phyloP scores from a whole-genome alignment of 2,113 vertebrate species.

The Cephalopterus ornatus region DNA sequence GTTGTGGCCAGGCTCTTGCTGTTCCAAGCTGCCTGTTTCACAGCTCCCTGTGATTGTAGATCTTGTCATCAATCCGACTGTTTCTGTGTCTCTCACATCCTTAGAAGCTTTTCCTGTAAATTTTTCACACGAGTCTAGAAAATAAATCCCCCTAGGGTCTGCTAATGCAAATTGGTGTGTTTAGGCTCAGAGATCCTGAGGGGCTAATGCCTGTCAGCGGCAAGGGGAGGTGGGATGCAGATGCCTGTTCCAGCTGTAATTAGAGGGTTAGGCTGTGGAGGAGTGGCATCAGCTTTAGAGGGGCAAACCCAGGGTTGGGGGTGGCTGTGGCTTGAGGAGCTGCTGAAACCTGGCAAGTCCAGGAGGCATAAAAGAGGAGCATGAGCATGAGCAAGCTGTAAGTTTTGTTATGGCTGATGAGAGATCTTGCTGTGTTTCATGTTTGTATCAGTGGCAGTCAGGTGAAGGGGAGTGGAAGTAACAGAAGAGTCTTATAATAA shows the following conservation, averaged over 20 bases:
- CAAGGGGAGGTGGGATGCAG: not conserved
- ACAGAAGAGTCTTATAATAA: not conserved
- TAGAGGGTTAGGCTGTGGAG: not conserved
- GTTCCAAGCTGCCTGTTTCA: not conserved
- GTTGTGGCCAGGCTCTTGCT: not conserved
- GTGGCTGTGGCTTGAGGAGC: not conserved
- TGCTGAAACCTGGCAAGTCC: not conserved
- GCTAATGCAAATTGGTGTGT: not conserved
- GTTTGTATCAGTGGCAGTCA: not conserved
- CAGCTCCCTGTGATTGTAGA: not conserved
- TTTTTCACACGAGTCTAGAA: not conserved
- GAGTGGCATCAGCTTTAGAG: fast-evolving
- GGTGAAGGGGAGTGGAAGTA: not conserved
- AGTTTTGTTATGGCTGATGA: not conserved
- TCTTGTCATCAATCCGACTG: not conserved
- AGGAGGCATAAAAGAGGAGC: not conserved
- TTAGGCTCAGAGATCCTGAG: not conserved
- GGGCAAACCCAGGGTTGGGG: fast-evolving
- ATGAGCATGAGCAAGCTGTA: not conserved
- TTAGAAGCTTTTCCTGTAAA: not conserved
- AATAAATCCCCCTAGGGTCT: not conserved
- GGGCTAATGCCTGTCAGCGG: not conserved
- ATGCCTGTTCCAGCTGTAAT: not conserved
- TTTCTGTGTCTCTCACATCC: not conserved
- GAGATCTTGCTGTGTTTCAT: not conserved